Base-by-base conservation (phyloP, 2,797 vertebrate genomes). In the Falco berigora region DNA sequence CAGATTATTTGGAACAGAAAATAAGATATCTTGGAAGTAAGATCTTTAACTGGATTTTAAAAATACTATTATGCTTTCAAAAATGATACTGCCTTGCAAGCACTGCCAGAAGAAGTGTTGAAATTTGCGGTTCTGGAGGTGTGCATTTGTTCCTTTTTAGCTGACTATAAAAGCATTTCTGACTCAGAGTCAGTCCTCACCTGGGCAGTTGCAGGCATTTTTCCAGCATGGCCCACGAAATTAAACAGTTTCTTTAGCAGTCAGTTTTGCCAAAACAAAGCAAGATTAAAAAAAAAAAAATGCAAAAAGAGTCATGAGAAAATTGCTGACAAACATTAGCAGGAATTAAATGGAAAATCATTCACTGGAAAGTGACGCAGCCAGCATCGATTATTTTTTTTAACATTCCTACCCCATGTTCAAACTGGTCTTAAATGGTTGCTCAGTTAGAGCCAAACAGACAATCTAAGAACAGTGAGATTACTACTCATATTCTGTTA, bases 1-100 rank as follows among this genome's bases (percentile, higher is more conserved):
- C 30, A 92, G 59, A 64, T 59, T 56, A 62, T 95, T 78, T 92
- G 71, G 81, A 93, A 88, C 25, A 94, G 50, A 96, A 96, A 90
- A 73, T 89, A 90, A 88, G 32, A 68, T 42, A 24, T 30, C 32
- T 72, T 85, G 46, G 83, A 74, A 90, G 30, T 38, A 86, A 66
- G 46, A 86, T 63, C 90, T 95, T 81, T 81, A 69, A 84, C 7
- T 87, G 73, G 73, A 64, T 88, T 92, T 93, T 86, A 71, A 83
- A 92, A 96, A 73, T 69, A 81, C 24, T 87, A 72, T 80, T 88
- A 69, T 52, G 36, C 27, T 71, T 97, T 94, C 40, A 78, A 58
- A 94, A 94, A 71, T 62, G 3, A 79, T 80, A 42, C 47, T 66
- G n/a, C 52, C 66, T 94, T 72, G 18, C 17, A 71, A 32, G 30